phyloP scores from a whole-genome alignment of 2,888 invertebrate species.

The Cordylochernes scorpioides region DNA sequence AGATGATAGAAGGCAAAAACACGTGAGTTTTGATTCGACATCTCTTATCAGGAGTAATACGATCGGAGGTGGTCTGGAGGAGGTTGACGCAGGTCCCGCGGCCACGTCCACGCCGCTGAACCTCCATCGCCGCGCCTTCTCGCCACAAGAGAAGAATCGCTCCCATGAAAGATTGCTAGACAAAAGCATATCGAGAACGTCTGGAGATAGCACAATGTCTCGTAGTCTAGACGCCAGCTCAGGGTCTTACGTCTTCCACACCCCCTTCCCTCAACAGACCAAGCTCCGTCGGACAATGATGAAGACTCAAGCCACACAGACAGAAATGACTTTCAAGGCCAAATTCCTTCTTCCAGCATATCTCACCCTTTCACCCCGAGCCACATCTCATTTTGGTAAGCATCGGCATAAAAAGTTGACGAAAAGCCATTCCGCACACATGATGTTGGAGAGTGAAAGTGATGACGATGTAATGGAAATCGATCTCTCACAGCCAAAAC shows the following conservation, averaged over 20 bases:
- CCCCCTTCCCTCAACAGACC: constrained; percentile 2
- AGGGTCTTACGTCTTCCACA: constrained; percentile 1
- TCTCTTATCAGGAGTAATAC: constrained; percentile 40
- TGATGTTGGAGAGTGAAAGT: constrained; percentile 7
- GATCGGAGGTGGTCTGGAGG: constrained; percentile 10
- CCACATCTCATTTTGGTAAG: constrained; percentile 2
- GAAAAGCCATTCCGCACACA: constrained; percentile 10
- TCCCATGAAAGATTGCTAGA: constrained; percentile 14
- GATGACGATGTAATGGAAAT: constrained; percentile 12
- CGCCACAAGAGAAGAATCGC: constrained; percentile 12
- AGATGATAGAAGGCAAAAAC: constrained; percentile 35
- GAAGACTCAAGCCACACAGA: constrained; percentile 80
- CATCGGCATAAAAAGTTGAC: constrained; percentile 3
- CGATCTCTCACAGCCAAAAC: constrained; percentile 8
- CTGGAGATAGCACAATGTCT: neutral
- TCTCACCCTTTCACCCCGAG: constrained; percentile 18
- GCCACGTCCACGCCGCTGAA: constrained; percentile 10
- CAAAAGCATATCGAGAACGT: constrained; percentile 1
- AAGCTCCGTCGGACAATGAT: constrained; percentile 24
- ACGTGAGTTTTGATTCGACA: constrained; percentile 43
- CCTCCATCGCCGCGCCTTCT: constrained; percentile 7
- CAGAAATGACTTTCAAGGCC: constrained; percentile 42
- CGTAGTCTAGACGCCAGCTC: constrained; percentile 1
- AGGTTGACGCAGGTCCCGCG: constrained; percentile 8
- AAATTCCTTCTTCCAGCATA: constrained; percentile 38